phyloP scores from a whole-genome alignment of 2,113 vertebrate genomes.

The Urocitellus parryii region DNA sequence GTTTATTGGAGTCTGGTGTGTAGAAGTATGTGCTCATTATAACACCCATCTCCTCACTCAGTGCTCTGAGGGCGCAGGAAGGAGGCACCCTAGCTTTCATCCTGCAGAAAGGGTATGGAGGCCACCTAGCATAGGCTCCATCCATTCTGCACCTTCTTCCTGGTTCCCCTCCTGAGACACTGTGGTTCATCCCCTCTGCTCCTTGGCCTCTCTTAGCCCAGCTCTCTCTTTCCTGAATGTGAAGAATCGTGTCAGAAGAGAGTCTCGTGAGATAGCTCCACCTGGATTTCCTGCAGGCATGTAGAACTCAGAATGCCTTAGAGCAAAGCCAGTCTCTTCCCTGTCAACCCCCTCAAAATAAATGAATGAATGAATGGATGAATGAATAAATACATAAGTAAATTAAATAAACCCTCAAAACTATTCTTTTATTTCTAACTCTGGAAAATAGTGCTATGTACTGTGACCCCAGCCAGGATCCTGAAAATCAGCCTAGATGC shows the following conservation, averaged over 20 bases:
- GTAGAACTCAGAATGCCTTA: not conserved
- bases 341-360: too few relatives aligned
- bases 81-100: too few relatives aligned
- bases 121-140: too few relatives aligned
- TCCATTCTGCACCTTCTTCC: not conserved
- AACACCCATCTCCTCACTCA: not conserved
- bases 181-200: not conserved
- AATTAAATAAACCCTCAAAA: too few relatives aligned
- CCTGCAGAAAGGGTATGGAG: fast-evolving
- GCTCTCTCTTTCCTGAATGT: not conserved
- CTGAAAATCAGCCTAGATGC: not conserved
- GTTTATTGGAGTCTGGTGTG: not conserved
- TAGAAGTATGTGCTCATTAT: too few relatives aligned
- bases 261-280: not conserved
- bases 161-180: not conserved
- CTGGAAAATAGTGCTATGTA: not conserved
- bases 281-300: not conserved
- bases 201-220: not conserved
- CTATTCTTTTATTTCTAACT: not conserved
- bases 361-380: too few relatives aligned
- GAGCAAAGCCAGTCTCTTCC: not conserved
- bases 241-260: not conserved
- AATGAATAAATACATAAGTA: too few relatives aligned
- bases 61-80: not conserved
- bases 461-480: not conserved